Conservation (phyloP, 2,888 invertebrate species). For the Eristalinus sepulchralis region DNA sequence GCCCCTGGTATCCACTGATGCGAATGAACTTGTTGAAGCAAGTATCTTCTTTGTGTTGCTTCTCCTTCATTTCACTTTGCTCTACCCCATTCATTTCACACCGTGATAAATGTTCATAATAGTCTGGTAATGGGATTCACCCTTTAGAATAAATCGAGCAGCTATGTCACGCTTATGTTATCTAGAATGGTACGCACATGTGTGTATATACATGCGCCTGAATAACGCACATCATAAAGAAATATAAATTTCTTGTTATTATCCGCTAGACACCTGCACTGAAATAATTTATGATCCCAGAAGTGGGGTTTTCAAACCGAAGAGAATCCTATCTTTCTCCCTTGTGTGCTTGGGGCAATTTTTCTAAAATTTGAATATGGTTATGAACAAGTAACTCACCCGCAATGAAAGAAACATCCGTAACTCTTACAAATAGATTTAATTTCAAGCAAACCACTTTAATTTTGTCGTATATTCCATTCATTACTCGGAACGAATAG, state of each 20-base stretch:
- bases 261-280: slow-evolving; percentile 14
- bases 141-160: neutral
- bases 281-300: slow-evolving; percentile 17
- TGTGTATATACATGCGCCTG: neutral
- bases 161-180: neutral
- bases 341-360: neutral
- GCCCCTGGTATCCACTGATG: neutral
- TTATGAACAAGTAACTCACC: neutral
- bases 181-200: neutral
- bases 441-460: slow-evolving; percentile 17
- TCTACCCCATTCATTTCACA: neutral
- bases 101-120: neutral
- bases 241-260: slow-evolving; percentile 22
- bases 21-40: neutral
- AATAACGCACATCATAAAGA: neutral
- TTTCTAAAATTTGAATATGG: neutral
- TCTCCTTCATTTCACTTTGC: neutral
- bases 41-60: neutral
- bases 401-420: neutral
- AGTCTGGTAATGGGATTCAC: neutral
- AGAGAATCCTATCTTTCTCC: neutral
- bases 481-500: neutral
- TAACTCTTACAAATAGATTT: slow-evolving; percentile 9
- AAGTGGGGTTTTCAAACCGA: neutral
- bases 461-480: neutral